phyloP scores from a whole-genome alignment of 2,888 invertebrate genomes.

The Myopa testacea region DNA sequence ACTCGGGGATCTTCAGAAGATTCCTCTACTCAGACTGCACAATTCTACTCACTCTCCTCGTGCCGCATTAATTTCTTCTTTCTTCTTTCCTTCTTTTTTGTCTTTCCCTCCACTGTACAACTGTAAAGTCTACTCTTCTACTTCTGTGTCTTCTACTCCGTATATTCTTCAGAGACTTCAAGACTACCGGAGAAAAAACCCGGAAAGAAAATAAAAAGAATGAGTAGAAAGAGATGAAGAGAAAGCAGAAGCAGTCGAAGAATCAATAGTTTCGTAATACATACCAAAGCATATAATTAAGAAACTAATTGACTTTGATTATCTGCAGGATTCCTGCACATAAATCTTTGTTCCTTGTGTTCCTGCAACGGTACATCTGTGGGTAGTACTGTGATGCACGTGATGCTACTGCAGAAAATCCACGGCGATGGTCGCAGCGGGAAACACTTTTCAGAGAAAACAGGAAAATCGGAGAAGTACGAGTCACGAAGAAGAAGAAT shows the following conservation, averaged over 20 bases:
- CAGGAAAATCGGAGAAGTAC: too few relatives aligned
- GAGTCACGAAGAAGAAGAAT: too few relatives aligned
- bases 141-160: too few relatives aligned
- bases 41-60: too few relatives aligned
- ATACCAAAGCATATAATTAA: constrained; percentile 34
- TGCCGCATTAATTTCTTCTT: background rate
- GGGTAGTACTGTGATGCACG: background rate
- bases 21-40: too few relatives aligned
- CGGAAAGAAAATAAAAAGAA: too few relatives aligned
- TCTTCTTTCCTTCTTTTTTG: background rate
- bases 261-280: constrained; percentile 12
- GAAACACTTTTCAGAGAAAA: too few relatives aligned
- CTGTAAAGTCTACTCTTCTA: background rate
- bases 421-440: background rate
- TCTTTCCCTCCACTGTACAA: background rate
- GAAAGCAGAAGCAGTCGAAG: background rate
- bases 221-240: background rate
- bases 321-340: constrained; percentile 22
- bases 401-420: background rate
- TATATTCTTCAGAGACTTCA: too few relatives aligned
- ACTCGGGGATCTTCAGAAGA: too few relatives aligned
- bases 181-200: too few relatives aligned
- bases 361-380: background rate
- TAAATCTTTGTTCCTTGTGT: constrained; percentile 20
- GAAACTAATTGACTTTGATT: constrained; percentile 36